Conservation (phyloP, 35 echinoderm and acorn worm species). For the Chiridota heheva region DNA sequence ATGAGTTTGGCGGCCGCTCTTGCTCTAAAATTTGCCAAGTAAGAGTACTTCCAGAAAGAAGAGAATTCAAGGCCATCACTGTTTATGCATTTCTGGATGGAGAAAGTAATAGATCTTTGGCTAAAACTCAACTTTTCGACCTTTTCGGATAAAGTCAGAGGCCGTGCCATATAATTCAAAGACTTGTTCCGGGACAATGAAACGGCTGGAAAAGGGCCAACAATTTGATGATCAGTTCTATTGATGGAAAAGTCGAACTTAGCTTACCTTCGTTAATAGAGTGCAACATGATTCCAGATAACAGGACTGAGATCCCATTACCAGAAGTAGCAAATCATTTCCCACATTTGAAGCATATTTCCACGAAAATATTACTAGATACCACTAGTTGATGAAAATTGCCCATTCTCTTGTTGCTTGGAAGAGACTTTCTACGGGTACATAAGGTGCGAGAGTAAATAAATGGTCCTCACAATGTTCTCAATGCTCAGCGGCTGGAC, state of each 20-base stretch:
- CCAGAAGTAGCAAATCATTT: constrained; percentile 2
- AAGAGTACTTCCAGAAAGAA: constrained; percentile 11
- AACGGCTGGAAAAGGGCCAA: background rate
- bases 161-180: constrained; percentile 15
- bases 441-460: constrained; percentile 51
- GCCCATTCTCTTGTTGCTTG: constrained; percentile 35
- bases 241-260: constrained; percentile 23
- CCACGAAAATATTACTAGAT: background rate
- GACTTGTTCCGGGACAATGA: constrained; percentile 37
- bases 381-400: background rate
- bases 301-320: constrained; percentile 44
- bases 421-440: constrained; percentile 19
- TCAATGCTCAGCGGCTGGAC: constrained; percentile 32
- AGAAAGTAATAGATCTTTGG: constrained; percentile 18
- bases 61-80: background rate
- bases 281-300: constrained; percentile 35
- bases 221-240: background rate
- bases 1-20: background rate
- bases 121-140: constrained; percentile 27
- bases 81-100: constrained; percentile 21
- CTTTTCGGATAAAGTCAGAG: background rate
- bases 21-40: constrained; percentile 62
- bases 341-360: constrained; percentile 13
- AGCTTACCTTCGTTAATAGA: constrained; percentile 31
- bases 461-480: constrained; percentile 35